Conservation (phyloP, 2,113 vertebrate species). For the Heteronetta atricapilla region DNA sequence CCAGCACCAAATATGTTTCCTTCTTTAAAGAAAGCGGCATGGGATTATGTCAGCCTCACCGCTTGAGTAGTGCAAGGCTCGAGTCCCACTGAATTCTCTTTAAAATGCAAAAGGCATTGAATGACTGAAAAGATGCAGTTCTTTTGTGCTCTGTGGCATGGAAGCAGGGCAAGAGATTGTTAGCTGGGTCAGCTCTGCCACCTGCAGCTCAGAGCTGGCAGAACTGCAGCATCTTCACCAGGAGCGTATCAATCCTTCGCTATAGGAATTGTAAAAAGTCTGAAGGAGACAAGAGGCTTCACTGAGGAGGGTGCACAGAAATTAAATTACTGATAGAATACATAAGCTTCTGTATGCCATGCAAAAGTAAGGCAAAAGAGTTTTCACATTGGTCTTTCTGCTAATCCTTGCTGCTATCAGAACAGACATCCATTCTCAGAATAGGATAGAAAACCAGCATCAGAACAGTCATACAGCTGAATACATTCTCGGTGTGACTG, state of each 20-base stretch:
- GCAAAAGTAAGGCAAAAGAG: background rate
- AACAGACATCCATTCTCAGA: background rate
- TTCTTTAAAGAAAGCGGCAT: background rate
- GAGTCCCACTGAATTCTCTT: background rate
- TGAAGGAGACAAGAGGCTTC: background rate
- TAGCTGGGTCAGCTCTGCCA: slow-evolving; percentile 72
- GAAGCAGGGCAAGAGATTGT: background rate
- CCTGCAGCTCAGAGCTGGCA: slow-evolving; percentile 72
- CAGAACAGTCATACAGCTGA: background rate
- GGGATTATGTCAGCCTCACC: background rate
- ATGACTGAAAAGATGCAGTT: background rate
- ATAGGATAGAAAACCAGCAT: background rate
- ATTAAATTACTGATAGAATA: background rate
- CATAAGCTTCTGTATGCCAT: background rate
- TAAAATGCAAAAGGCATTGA: background rate
- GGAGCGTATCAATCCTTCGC: accelerated
- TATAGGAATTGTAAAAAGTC: accelerated
- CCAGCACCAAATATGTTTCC: background rate
- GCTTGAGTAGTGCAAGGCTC: background rate
- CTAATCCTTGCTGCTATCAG: background rate
- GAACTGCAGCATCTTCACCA: background rate
- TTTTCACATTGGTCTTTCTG: background rate
- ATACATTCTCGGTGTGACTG: background rate
- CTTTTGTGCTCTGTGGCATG: background rate
- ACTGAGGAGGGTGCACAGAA: background rate